phyloP scores from a whole-genome alignment of 2,888 invertebrate species.

The Drosophila suboccidentalis region DNA sequence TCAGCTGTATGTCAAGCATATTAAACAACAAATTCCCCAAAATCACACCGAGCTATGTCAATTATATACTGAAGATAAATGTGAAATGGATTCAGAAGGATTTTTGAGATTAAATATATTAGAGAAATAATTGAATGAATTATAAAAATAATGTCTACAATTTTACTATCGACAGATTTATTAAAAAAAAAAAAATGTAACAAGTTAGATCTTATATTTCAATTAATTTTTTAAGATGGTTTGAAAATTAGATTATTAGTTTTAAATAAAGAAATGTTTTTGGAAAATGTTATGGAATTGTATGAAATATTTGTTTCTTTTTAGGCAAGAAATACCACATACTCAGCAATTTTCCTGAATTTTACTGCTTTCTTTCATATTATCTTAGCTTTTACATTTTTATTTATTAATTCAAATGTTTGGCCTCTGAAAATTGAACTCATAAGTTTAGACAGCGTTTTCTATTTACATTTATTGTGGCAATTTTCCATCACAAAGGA shows the following conservation, averaged over 20 bases:
- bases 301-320: neutral
- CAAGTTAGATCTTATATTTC: neutral
- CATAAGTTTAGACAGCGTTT: neutral
- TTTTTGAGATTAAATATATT: neutral
- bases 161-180: too few relatives aligned
- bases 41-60: conserved; percentile 5
- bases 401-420: neutral
- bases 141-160: neutral
- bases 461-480: conserved; percentile 21
- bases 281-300: neutral
- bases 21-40: conserved; percentile 14
- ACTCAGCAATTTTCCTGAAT: neutral
- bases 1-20: conserved; percentile 44
- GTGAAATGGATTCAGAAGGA: neutral
- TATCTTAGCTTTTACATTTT: neutral
- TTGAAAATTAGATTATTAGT: neutral
- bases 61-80: conserved; percentile 7
- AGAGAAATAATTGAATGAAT: neutral
- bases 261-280: neutral
- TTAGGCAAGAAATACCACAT: neutral
- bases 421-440: neutral
- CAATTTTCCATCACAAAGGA: conserved; percentile 31
- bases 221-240: neutral
- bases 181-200: too few relatives aligned
- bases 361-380: neutral